phyloP scores from a whole-genome alignment of 2,113 vertebrate genomes.

The Chloropsis hardwickii region DNA sequence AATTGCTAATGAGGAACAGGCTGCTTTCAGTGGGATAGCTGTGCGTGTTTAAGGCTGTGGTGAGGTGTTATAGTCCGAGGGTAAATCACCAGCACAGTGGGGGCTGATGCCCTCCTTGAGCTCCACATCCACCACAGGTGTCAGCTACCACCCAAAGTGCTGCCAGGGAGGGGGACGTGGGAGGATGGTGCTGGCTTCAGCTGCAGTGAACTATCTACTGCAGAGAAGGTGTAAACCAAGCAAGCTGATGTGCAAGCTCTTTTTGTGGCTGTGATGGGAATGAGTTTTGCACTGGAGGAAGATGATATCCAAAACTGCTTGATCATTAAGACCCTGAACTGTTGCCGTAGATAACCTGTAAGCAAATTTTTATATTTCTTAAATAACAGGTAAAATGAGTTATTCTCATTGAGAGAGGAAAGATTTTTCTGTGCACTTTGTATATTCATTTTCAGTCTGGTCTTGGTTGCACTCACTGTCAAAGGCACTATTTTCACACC shows the following conservation, averaged over 20 bases:
- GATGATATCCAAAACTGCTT: background rate
- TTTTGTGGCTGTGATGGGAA: background rate
- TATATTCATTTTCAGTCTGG: background rate
- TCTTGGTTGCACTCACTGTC: background rate
- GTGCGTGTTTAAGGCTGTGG: background rate
- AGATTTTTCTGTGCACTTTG: background rate
- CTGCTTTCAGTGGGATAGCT: background rate
- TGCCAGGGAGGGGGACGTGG: background rate
- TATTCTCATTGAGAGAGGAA: background rate
- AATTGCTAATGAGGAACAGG: constrained; percentile 63
- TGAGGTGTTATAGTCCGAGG: background rate
- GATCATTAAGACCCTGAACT: background rate
- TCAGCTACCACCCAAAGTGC: background rate
- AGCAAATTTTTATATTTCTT: background rate
- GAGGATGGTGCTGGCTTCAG: background rate
- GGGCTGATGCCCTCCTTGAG: background rate
- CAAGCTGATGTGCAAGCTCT: rapidly evolving
- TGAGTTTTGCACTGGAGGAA: background rate
- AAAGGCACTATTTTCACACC: background rate
- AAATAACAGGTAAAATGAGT: background rate
- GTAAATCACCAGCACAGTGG: background rate
- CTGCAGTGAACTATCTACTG: background rate
- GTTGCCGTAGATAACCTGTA: background rate
- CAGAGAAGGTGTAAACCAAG: background rate
- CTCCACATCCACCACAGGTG: background rate